phyloP scores from a whole-genome alignment of 2,113 vertebrate genomes.

The Eudorcas thomsonii region DNA sequence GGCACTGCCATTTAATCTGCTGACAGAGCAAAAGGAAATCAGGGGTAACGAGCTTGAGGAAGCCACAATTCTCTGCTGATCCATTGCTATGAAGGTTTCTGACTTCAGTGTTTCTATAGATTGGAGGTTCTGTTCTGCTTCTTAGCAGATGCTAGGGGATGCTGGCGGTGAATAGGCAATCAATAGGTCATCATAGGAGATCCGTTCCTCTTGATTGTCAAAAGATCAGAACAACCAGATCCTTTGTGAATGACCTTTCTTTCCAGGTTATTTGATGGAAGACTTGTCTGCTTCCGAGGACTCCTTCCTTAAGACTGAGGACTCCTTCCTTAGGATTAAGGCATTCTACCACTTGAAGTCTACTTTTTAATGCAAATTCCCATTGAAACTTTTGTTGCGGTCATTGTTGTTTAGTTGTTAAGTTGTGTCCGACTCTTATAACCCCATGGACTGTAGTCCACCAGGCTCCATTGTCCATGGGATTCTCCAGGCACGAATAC shows the following conservation, averaged over 20 bases:
- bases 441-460: neutral
- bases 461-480: neutral
- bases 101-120: neutral
- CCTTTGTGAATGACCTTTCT: neutral
- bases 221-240: neutral
- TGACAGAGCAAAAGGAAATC: neutral
- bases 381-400: neutral
- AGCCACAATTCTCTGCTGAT: neutral
- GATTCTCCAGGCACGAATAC: neutral
- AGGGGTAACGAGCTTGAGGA: neutral
- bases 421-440: neutral
- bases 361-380: slow-evolving; percentile 1
- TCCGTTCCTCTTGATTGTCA: neutral
- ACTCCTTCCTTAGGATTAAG: neutral
- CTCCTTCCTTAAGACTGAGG: neutral
- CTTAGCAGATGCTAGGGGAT: neutral
- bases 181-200: neutral
- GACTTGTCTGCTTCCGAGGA: neutral
- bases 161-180: neutral
- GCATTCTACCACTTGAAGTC: neutral
- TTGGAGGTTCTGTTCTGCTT: neutral
- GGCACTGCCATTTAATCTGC: neutral
- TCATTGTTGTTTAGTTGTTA: neutral
- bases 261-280: neutral
- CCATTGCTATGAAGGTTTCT: neutral